Evolutionary conservation across 2,113 vertebrate genomes (phyloP).

Genomic region (Struthidea cinerea): DNA sequence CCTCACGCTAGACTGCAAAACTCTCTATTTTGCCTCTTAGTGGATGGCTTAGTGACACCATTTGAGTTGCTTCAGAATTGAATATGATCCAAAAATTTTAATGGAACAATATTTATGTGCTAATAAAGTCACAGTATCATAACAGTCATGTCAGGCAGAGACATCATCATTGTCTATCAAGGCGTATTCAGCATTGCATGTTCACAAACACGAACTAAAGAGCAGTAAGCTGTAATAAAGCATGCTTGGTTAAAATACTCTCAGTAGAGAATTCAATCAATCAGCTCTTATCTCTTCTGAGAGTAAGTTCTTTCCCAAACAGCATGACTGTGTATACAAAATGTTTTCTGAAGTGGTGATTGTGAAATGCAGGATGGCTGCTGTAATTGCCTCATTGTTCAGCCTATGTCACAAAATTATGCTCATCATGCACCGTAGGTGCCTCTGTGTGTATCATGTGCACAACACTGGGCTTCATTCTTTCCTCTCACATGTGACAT

Average conservation of each 20-base stretch:
- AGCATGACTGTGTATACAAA: not conserved
- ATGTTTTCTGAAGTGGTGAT: not conserved
- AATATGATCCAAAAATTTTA: not conserved
- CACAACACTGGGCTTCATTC: not conserved
- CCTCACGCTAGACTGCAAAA: not conserved
- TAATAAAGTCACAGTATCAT: not conserved
- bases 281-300: not conserved
- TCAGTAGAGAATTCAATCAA: not conserved
- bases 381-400: constrained; percentile 2
- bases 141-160: not conserved
- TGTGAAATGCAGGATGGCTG: not conserved
- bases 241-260: not conserved
- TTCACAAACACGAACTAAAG: not conserved
- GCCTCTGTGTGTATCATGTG: not conserved
- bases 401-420: not conserved
- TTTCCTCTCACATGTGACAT: not conserved
- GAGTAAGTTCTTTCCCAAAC: not conserved
- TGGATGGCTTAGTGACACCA: not conserved
- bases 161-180: not conserved
- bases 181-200: not conserved
- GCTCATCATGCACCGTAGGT: not conserved
- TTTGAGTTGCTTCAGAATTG: not conserved
- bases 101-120: not conserved
- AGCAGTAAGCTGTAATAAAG: not conserved
- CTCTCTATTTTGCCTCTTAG: not conserved